Evolutionary conservation across 2,797 vertebrate species (phyloP).

Genomic region (Enteromius anoplus): DNA sequence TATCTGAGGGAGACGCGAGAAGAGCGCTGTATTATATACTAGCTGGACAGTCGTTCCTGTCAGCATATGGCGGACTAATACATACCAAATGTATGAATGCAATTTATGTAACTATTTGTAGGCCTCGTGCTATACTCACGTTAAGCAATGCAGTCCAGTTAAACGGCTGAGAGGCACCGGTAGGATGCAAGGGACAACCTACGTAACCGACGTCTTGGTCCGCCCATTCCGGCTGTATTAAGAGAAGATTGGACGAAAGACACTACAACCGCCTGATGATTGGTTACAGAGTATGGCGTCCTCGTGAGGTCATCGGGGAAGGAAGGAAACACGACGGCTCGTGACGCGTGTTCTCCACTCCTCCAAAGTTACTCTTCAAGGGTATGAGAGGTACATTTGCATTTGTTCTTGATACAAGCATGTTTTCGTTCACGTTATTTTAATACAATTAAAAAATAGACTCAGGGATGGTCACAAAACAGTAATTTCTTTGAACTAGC

Average conservation of each 20-base stretch:
- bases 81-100: conserved; percentile 28
- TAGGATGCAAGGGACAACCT: conserved; percentile 62
- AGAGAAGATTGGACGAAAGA: conserved; percentile 63
- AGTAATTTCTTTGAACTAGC: not conserved
- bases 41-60: not conserved
- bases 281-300: conserved; percentile 55
- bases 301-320: conserved; percentile 27
- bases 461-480: not conserved
- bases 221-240: conserved; percentile 57
- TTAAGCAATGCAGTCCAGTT: conserved; percentile 59
- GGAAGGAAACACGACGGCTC: conserved; percentile 1
- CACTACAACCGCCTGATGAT: conserved; percentile 22
- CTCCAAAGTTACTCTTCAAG: conserved; percentile 48
- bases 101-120: not conserved
- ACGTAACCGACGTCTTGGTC: conserved; percentile 62
- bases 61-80: not conserved
- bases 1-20: not conserved
- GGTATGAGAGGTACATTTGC: conserved; percentile 33
- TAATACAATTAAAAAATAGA: not conserved
- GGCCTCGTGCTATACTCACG: conserved; percentile 57
- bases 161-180: conserved; percentile 58
- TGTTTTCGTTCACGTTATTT: not conserved
- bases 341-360: conserved; percentile 27
- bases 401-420: not conserved
- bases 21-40: not conserved